Percentiles rank a stretch among this genome's conserved stretches.
These are phyloP conservation scores for Poecile atricapillus DNA, from an alignment of 2,113 vertebrate species.

Conservation along the genomic window DNA sequence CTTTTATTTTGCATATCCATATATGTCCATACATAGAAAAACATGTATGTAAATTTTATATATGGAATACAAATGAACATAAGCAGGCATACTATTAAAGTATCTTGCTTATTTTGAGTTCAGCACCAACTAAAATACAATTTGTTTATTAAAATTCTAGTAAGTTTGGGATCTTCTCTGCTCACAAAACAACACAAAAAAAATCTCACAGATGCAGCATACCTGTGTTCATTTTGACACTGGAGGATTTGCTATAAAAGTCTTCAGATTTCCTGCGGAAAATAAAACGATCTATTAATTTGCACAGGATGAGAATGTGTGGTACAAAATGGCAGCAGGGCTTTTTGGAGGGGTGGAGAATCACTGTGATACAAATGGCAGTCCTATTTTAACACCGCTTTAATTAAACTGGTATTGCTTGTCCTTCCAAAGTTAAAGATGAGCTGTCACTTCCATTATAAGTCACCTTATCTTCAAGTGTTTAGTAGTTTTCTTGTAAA, in stretches of 20 bases:
- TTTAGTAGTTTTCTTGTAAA: constrained; percentile 3
- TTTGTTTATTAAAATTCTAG: neutral
- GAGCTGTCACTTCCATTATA: constrained; percentile 10
- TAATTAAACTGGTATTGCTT: constrained; percentile 37
- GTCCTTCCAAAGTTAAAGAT: constrained; percentile 41
- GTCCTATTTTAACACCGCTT: constrained; percentile 48
- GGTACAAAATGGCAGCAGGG: constrained; percentile 38
- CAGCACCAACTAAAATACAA: neutral
- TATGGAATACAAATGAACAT: neutral
- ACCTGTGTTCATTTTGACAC: constrained; percentile 83
- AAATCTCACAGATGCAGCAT: constrained; percentile 55
- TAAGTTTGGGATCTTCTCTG: neutral
- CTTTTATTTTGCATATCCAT: neutral
- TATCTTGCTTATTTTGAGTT: neutral
- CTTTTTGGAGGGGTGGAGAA: neutral
- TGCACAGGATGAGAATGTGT: neutral
- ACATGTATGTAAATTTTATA: neutral
- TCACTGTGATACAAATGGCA: constrained; percentile 13
- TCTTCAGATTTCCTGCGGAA: constrained; percentile 76
- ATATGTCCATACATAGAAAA: constrained; percentile 19
- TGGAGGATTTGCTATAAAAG: constrained; percentile 69
- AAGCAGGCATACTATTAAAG: neutral
- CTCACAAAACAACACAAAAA: neutral
- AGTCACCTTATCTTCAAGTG: neutral
- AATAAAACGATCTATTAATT: constrained; percentile 68